phyloP scores from a whole-genome alignment of 1,140 invertebrate genomes.

The Drosophila orosa region DNA sequence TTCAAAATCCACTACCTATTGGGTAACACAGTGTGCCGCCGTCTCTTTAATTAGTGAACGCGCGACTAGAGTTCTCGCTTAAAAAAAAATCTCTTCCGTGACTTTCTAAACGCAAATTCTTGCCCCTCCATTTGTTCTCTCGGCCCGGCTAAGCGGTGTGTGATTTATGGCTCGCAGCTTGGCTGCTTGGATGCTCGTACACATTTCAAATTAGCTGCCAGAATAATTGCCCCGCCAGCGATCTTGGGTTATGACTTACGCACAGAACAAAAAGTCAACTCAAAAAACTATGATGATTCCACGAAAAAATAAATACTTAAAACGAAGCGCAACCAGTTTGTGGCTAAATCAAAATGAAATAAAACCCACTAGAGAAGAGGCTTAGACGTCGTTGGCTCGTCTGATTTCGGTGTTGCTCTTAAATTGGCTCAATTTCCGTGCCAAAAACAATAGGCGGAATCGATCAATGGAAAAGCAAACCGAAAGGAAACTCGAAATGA shows the following conservation, averaged over 20 bases:
- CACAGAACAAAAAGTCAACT: conserved; percentile 11
- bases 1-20: conserved; percentile 23
- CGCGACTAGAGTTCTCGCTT: conserved; percentile 25
- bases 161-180: conserved; percentile 56
- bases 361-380: conserved; percentile 6
- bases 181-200: conserved; percentile 49
- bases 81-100: conserved; percentile 30
- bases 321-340: conserved; percentile 49
- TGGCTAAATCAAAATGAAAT: background rate
- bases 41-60: conserved; percentile 39
- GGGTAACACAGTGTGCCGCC: conserved; percentile 33
- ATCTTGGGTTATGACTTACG: conserved; percentile 35
- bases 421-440: conserved; percentile 71
- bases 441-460: conserved; percentile 53
- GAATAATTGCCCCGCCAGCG: conserved; percentile 42
- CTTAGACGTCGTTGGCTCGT: conserved; percentile 26
- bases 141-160: conserved; percentile 27
- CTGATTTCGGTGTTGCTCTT: conserved; percentile 47
- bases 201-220: conserved; percentile 60
- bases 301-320: conserved; percentile 25
- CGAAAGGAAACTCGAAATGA: conserved; percentile 39
- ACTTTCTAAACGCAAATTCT: conserved; percentile 66
- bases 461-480: conserved; percentile 49
- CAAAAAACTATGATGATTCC: conserved; percentile 22
- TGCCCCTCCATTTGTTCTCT: conserved; percentile 26